Evolutionary conservation across 2,888 invertebrate species (phyloP), one percentile per base, ranked within the genome.

Genomic region (Dicyrtoma fusca): DNA sequence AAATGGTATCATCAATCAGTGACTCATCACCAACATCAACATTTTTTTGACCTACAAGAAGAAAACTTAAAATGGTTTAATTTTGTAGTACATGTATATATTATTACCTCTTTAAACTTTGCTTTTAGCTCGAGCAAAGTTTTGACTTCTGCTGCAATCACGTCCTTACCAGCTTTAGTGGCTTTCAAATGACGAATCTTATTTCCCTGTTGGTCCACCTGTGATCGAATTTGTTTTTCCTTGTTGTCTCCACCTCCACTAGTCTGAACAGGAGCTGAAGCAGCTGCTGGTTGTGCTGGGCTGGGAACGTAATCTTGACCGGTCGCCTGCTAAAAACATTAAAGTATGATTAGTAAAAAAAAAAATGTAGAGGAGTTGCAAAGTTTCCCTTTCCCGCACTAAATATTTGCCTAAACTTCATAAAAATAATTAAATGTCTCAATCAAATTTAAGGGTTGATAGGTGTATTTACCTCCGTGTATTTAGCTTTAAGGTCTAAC

Each of bases 401-500:
- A n/a, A n/a, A n/a, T n/a, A n/a, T n/a, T n/a, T n/a, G n/a, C n/a
- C n/a, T n/a, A n/a, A 51, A 1, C 4, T 4, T 21, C 17, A 51
- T 1, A 51, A 13, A 51, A 51, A 6, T 11, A 4, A 17, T 3
- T 1, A 13, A 2, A 23, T 57, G 25, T 25, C n/a, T 11, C 10
- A 11, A 57, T 25, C 23, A 57, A 21, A 51, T 45, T 49, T 49
- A 49, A 49, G 17, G 17, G 14, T 17, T 57, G 14, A 57, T 57
- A 21, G 17, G 45, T 6, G 44, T n/a, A 63, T 13, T 74, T 1
- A 69, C 69, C 45, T 74, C 84, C 83, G 94, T 95, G 84, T 89
- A 95, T 75, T 92, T 88, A 0, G 87, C 85, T 84, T 95, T 95
- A 0, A 94, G 83, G 8, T 86, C 86, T 34, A 93, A 82, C 1